Evolutionary conservation across 1,140 invertebrate genomes (phyloP).

Genomic region (Panonychus citri): DNA sequence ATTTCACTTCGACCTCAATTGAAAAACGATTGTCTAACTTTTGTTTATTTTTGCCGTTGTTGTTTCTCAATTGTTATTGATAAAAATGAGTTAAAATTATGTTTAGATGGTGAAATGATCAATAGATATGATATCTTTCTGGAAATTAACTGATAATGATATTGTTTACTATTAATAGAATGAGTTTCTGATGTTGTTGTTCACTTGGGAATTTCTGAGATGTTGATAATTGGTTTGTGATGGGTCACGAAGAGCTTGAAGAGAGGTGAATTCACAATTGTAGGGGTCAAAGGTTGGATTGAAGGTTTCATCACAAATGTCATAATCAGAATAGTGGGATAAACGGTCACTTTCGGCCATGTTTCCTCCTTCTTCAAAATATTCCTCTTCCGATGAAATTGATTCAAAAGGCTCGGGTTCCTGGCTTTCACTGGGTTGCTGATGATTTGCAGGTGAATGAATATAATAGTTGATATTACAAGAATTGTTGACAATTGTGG

Average conservation of each 20-base stretch:
- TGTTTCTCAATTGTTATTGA: too few species aligned
- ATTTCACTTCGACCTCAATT: too few species aligned
- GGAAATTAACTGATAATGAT: too few species aligned
- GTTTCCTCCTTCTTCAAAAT: conserved; percentile 8
- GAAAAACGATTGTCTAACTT: too few species aligned
- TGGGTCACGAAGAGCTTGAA: background rate
- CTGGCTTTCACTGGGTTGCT: background rate
- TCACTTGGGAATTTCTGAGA: background rate
- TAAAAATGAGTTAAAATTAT: too few species aligned
- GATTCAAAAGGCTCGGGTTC: conserved; percentile 13
- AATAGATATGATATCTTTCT: too few species aligned
- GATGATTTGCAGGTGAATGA: background rate
- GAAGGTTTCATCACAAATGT: background rate
- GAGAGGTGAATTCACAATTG: background rate
- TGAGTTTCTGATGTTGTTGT: too few species aligned
- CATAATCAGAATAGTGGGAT: background rate
- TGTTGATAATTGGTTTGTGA: background rate
- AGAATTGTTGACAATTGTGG: too few species aligned
- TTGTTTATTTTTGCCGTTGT: background rate
- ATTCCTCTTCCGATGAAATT: conserved; percentile 17
- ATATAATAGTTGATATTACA: conserved; percentile 10
- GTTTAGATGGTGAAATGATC: too few species aligned
- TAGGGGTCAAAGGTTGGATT: background rate
- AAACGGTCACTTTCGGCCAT: background rate
- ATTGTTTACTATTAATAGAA: too few species aligned